phyloP scores from a whole-genome alignment of 2,888 invertebrate species.

The Netelia fuscicornis region DNA sequence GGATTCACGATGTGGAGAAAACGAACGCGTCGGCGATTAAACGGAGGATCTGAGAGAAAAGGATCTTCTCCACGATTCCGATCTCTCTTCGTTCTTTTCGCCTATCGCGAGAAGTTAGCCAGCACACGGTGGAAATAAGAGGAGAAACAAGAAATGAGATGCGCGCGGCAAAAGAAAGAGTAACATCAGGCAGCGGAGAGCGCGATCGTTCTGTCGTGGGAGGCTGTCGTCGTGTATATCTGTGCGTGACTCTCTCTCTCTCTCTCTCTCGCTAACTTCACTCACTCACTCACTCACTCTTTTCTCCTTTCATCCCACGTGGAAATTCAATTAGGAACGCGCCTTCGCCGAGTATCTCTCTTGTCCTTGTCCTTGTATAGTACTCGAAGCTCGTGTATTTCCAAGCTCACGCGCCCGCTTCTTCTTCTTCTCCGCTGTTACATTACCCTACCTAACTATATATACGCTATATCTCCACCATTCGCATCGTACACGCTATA shows the following conservation, averaged over 20 bases:
- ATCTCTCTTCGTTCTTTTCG: constrained; percentile 51
- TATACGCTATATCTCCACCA: constrained; percentile 2
- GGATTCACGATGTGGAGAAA: constrained; percentile 66
- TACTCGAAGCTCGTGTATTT: constrained; percentile 59
- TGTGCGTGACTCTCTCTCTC: constrained; percentile 40
- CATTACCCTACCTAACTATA: constrained; percentile 43
- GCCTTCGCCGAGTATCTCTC: constrained; percentile 59
- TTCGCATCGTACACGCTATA: constrained; percentile 20
- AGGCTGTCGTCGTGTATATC: constrained; percentile 64
- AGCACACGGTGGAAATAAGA: constrained; percentile 58
- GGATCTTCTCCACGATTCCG: constrained; percentile 34
- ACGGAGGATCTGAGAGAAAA: constrained; percentile 61
- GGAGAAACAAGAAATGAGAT: constrained; percentile 52
- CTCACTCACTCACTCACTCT: constrained; percentile 37
- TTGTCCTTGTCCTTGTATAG: constrained; percentile 67
- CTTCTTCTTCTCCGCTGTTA: constrained; percentile 26
- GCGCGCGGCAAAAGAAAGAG: constrained; percentile 21
- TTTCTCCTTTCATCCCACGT: constrained; percentile 66
- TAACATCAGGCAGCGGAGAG: constrained; percentile 8
- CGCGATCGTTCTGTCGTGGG: constrained; percentile 65
- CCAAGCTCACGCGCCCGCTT: constrained; percentile 43
- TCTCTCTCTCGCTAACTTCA: constrained; percentile 24
- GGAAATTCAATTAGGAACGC: constrained; percentile 72
- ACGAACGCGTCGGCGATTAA: constrained; percentile 68
- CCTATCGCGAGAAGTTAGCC: constrained; percentile 52